Base-by-base conservation (phyloP, 2,113 vertebrate genomes). In the Gorsachius goisagi region DNA sequence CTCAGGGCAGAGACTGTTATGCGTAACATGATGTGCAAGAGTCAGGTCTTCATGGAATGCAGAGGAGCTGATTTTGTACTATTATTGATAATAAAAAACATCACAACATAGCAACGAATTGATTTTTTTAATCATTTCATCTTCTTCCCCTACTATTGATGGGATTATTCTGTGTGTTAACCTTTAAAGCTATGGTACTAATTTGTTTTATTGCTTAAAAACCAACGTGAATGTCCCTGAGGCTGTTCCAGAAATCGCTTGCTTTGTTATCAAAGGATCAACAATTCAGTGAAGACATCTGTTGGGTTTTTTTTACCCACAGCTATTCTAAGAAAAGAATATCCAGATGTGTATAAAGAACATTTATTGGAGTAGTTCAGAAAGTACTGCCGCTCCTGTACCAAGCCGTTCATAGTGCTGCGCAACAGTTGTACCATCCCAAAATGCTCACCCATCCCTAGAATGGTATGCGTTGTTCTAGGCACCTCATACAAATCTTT, bases 191-290 rank as follows among this genome's bases (percentile, higher is more conserved):
- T 88, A 53, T 37, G 49, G 39, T 81, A 66, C 89, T 95, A 97
- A 96, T 96, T 94, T 95, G 86, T 49, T 94, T 93, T 92, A 90
- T 90, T 95, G 94, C 66, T 94, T 94, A 95, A 95, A 90, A 94
- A 62, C 4, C 53, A 60, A 85, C 2, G 4, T 72, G 58, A 79
- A 85, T 92, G 87, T 92, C 89, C 94, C 77, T 13, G 86, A 81
- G 89, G 86, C 86, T 93, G 37, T 78, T 93, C 11, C 80, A 91
- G 80, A 94, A 90, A 90, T 87, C 35, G 4, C 66, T 94, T 91
- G 53, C 80, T 93, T 87, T 93, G 58, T 94, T 97, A 87, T 76
- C 94, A 85, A 85, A 97, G 53, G 58, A 95, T 92, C 90, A 87
- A 87, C 76, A 95, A 79, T 73, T 73, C 84, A 89, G 9, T 89